Evolutionary conservation across 2,797 vertebrate genomes (phyloP), one percentile per base, ranked within the genome.

Genomic region (Discoglossus pictus): DNA sequence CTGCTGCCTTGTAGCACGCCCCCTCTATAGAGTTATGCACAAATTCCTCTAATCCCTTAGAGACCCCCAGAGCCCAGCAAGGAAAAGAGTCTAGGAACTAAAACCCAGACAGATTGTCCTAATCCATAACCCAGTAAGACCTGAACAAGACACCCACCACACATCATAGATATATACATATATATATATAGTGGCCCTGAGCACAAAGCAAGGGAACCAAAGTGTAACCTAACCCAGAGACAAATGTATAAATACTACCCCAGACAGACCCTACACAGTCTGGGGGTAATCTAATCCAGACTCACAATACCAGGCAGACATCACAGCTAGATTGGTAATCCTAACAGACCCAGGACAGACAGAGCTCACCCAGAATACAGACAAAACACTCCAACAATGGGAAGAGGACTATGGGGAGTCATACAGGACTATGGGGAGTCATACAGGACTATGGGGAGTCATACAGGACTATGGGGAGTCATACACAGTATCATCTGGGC

Each of bases 41-140:
- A 70, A 70, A 70, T 70, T 70, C 67, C 67, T 63, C 51, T 63
- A 70, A 63, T 70, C 67, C 67, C 67, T 48, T 18, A 35, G 52
- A 39, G 24, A 36, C 42, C 38, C 8, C 42, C 60, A 50, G 39
- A 36, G 59, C 39, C 17, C 13, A 48, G 44, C 35, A 56, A 63
- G 52, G 16, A 10, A 38, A 61, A 54, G 40, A 18, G 42, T 23
- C 42, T 24, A 36, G 13, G 20, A 31, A 67, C 39, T 34, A 27
- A 58, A 25, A 35, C 3, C 3, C 5, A 24, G 2, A 31, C 34
- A 52, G 6, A 18, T 53, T 53, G 34, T 35, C 18, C 50, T 17
- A 35, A 20, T 20, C 2, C 43, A 13, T 10, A 20, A n/a, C 17
- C 2, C 43, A 21, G 10, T 31, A 8, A 31, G 18, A 3, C 15